Evolutionary conservation across 1,140 invertebrate species (phyloP), one percentile per base, ranked within the genome.

Genomic region (Bombus turneri): DNA sequence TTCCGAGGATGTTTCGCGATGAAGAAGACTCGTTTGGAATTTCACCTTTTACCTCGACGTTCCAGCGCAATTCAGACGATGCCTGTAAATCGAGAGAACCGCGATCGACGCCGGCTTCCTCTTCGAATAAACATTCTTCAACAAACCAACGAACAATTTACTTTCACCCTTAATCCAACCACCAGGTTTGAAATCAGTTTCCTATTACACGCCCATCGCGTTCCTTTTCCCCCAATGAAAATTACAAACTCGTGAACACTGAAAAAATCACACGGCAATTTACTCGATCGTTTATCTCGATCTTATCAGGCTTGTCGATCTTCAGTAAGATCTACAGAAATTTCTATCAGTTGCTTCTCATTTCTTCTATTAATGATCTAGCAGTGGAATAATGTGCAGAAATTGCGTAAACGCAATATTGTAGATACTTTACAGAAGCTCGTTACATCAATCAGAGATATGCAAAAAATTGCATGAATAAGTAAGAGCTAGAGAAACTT

Each of bases 1-100:
- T 62, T 34, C n/a, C 59, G 12, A 80, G 4, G 59, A 74, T 68
- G 53, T 53, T 80, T 73, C 47, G 64, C 77, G 68, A 41, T n/a
- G 59, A 62, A 62, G 81, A 47, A 76, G 81, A 69, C 77, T 81
- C 64, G 78, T 31, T 79, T 81, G 83, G 83, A 74, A 85, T 85
- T 85, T 85, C 78, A 85, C 77, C 83, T 85, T 85, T 85, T 81
- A 81, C 83, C 77, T 81, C 69, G 78, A 80, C 66, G 69, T 68
- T 59, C 37, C 78, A 34, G 43, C 31, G 59, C 57, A n/a, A 81
- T 81, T 43, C 68, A 47, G 39, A 22, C 76, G 62, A 28, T 37
- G 53, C 34, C 59, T 47, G 78, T 57, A 39, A 73, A 74, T 66
- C 57, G 71, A 72, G 62, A 41, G 18, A 68, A 28, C 77, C n/a